Conservation (phyloP, 2,888 invertebrate genomes). For the Carabus problematicus region DNA sequence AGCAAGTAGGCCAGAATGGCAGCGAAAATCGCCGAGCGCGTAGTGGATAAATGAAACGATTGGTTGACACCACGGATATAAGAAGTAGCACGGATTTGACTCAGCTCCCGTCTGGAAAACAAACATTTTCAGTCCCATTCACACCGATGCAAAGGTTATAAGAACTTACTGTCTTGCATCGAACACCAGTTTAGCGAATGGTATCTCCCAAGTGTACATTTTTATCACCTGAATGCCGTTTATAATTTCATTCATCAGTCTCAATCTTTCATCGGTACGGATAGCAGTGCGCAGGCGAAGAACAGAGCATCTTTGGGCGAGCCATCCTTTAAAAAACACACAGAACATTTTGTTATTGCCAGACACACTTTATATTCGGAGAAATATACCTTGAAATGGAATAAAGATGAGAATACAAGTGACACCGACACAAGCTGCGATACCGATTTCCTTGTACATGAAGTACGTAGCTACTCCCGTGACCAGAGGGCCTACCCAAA, state of each 20-base stretch:
- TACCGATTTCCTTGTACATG: conserved; percentile 67
- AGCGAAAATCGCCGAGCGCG: conserved; percentile 74
- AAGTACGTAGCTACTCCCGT: conserved; percentile 76
- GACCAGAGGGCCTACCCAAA: conserved; percentile 88
- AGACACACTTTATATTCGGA: not conserved
- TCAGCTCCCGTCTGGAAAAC: conserved; percentile 59
- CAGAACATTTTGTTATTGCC: conserved; percentile 13
- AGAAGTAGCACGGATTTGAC: conserved; percentile 57
- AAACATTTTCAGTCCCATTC: not conserved
- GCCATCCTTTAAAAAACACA: conserved; percentile 21
- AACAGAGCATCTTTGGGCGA: conserved; percentile 42
- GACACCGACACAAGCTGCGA: conserved; percentile 75
- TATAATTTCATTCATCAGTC: conserved; percentile 90
- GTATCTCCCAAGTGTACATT: conserved; percentile 63
- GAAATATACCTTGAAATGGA: conserved; percentile 71
- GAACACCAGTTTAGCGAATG: conserved; percentile 43
- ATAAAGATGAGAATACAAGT: conserved; percentile 74
- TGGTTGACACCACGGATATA: conserved; percentile 65
- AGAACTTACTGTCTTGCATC: conserved; percentile 45
- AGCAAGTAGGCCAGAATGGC: conserved; percentile 71
- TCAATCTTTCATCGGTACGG: conserved; percentile 83
- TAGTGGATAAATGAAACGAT: conserved; percentile 72
- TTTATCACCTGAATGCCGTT: conserved; percentile 83
- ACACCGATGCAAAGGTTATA: no score
- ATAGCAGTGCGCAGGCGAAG: conserved; percentile 76